Base-by-base conservation (phyloP, 1,140 invertebrate genomes). In the Drosophila saltans region DNA sequence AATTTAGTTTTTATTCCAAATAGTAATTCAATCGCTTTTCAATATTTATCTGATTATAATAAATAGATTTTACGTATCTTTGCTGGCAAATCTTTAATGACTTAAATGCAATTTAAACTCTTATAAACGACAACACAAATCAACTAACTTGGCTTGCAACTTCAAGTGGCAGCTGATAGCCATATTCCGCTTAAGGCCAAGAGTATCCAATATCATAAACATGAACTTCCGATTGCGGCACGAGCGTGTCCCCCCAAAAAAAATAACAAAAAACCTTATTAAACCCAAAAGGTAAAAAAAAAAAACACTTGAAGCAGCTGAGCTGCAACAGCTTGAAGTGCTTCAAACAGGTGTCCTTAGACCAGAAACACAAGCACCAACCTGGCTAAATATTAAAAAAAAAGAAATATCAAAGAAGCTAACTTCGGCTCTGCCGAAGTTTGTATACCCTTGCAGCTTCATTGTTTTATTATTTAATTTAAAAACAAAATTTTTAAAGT, bases 181-280 rank as follows among this genome's bases (percentile, higher is more conserved):
- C 45, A 26, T 52, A 52, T 52, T 26, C 56, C 24, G 33, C 55
- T 45, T 43, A 5, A 28, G 62, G 41, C 36, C 55, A 67, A 69
- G 66, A 43, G 61, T 67, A 72, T 66, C 65, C 45, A 43, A 48
- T 86, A 78, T 86, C 81, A 86, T 86, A 85, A 85, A 81, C 71
- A 78, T 69, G 66, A 78, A 86, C 81, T 86, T 85, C 81, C 81
- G 81, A 86, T 86, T 86, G 74, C 68, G 80, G 76, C 69, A 63
- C 80, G 64, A 72, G 72, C 81, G 81, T 67, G 71, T 81, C 78
- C 74, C 81, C 78, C 81, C 78, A 81, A 78, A 70, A 72, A 71
- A 75, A 66, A 78, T 45, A 60, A 16, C 16, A 16, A 16, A 16
- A 56, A 43, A 61, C 3, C 72, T 75, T 59, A 60, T 75, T 63